These are phyloP conservation scores for Machaerirhynchus nigripectus DNA, from an alignment of 2,113 vertebrate species.

Conservation along the genomic window DNA sequence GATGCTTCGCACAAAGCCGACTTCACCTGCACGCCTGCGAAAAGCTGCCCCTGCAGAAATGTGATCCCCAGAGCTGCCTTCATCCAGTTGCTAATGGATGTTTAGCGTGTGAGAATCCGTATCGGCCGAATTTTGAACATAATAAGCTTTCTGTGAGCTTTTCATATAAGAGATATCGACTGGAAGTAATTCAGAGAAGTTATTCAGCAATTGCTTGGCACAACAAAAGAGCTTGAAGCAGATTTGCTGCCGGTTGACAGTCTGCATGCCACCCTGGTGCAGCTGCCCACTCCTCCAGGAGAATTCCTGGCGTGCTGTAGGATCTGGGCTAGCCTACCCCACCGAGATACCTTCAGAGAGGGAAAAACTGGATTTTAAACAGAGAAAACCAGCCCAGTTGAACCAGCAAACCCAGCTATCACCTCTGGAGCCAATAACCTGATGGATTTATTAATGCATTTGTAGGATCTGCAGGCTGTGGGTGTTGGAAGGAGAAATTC, in stretches of 20 bases:
- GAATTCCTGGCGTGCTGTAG: background rate
- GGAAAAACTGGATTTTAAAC: background rate
- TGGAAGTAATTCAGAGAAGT: slow-evolving; percentile 48
- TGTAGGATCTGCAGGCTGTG: background rate
- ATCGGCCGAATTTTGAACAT: background rate
- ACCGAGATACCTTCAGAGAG: background rate
- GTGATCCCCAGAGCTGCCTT: background rate
- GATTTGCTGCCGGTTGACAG: slow-evolving; percentile 2
- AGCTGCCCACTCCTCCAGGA: background rate
- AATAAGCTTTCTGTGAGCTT: slow-evolving; percentile 17
- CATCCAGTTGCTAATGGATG: background rate
- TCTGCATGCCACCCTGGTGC: background rate
- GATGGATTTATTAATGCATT: background rate
- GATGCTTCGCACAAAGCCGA: background rate
- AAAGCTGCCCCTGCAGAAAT: background rate
- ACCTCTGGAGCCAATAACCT: background rate
- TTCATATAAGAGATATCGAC: background rate
- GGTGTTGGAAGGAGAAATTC: background rate
- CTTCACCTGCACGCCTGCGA: background rate
- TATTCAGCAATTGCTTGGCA: slow-evolving; percentile 23
- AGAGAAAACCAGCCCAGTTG: background rate
- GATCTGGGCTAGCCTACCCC: background rate
- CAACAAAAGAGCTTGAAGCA: slow-evolving; percentile 23
- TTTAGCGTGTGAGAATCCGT: background rate
- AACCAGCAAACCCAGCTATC: background rate